phyloP scores from a whole-genome alignment of 2,888 invertebrate species.

The Scaptomyza flava region DNA sequence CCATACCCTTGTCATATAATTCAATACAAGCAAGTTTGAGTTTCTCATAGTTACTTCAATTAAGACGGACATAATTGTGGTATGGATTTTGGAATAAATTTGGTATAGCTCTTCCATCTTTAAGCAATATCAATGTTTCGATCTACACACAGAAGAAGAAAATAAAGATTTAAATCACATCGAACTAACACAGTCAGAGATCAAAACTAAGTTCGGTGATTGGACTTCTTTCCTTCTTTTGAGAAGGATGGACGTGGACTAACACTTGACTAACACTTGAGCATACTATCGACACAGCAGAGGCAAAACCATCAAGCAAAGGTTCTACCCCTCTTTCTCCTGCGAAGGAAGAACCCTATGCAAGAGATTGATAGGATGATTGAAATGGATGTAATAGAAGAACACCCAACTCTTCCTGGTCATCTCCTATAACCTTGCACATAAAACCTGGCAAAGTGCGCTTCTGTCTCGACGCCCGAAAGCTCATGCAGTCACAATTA shows the following conservation, averaged over 20 bases:
- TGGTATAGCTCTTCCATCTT: too few relatives aligned
- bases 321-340: not conserved
- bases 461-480: not conserved
- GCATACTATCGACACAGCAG: too few relatives aligned
- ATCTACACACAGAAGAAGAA: not conserved
- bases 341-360: not conserved
- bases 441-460: too few relatives aligned
- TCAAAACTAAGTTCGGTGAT: not conserved
- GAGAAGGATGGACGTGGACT: too few relatives aligned
- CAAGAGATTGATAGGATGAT: not conserved
- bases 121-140: too few relatives aligned
- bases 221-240: too few relatives aligned
- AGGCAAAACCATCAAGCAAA: not conserved
- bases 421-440: too few relatives aligned
- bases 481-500: constrained; percentile 2
- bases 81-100: not conserved
- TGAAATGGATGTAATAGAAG: too few relatives aligned
- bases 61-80: not conserved
- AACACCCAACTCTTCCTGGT: too few relatives aligned
- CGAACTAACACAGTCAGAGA: not conserved
- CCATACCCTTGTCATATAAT: not conserved
- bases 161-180: not conserved
- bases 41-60: not conserved
- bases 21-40: not conserved
- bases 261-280: too few relatives aligned